A percentile compares a stretch with the other conserved stretches of the same genome.
These are phyloP conservation scores for Caenorhabditis japonica DNA, from an alignment of 2,888 invertebrate species.

Conservation along the genomic window DNA sequence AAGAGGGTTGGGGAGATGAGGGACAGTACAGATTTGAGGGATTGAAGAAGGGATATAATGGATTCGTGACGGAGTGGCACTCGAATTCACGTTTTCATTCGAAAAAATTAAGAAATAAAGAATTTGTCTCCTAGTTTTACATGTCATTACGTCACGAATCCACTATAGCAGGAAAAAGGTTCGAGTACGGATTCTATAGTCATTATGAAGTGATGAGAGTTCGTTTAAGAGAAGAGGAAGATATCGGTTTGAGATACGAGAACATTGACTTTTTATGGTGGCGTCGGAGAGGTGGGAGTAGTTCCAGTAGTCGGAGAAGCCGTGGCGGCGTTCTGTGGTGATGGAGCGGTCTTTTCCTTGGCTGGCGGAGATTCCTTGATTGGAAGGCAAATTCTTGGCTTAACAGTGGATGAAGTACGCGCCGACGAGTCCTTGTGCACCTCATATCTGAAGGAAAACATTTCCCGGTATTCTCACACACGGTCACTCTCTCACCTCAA, in stretches of 20 bases:
- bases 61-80: too few relatives aligned
- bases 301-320: constrained; percentile 9
- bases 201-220: constrained; percentile 5
- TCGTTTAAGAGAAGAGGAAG: constrained; percentile 1
- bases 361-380: constrained; percentile 51
- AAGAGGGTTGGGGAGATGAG: too few relatives aligned
- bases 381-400: constrained; percentile 72
- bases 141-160: too few relatives aligned
- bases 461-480: too few relatives aligned
- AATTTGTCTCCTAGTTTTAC: too few relatives aligned
- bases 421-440: constrained; percentile 75
- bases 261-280: constrained; percentile 17
- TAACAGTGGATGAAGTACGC: constrained; percentile 73
- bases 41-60: too few relatives aligned
- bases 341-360: constrained; percentile 24
- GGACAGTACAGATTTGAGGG: too few relatives aligned
- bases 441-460: constrained; percentile 66
- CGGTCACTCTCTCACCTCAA: constrained; percentile 60
- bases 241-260: constrained; percentile 6
- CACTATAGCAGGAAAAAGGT: constrained; percentile 14
- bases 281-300: constrained; percentile 24
- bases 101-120: too few relatives aligned
- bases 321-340: constrained; percentile 7
- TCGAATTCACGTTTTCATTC: too few relatives aligned
- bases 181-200: constrained; percentile 9